Evolutionary conservation across 2,113 vertebrate species (phyloP), one percentile per base, ranked within the genome.

Genomic region (Oreochromis tanganicae): DNA sequence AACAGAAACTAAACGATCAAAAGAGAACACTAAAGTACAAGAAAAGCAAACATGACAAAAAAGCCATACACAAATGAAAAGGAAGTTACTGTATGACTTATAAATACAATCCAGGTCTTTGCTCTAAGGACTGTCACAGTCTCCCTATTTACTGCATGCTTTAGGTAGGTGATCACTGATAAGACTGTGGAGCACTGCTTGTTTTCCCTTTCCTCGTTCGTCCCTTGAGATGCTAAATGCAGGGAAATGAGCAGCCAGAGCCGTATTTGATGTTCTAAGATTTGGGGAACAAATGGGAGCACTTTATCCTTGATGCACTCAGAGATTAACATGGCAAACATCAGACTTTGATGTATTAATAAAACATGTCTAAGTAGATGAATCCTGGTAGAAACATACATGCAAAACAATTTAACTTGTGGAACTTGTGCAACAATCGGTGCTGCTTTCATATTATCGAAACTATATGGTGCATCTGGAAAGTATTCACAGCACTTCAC

Each of bases 81-180:
- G 63, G 43, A 73, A 73, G 16, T 71, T 21, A 55, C 13, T 16
- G 24, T 5, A 56, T 11, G 4, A 36, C 38, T 61, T 56, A 48
- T 6, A 12, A 13, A 85, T 24, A 8, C 13, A 83, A 21, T 80
- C 46, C 57, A 63, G 56, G 14, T 84, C 73, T 48, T 54, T 83
- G 80, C 80, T 78, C 32, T 82, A 43, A 59, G 3, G 24, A 21
- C 61, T 73, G 61, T 81, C 43, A 54, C 66, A 87, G 24, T 17
- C 46, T 56, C 38, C 50, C 34, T 75, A 93, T 96, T 97, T 95
- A 95, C 93, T 87, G 83, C 88, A 4, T 24, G 86, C 95, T 96
- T 96, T 94, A 96, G 89, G 91, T 94, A 97, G 97, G 95, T 95
- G 97, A 97, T 97, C 93, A 85, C 81, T 97, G 97, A 98, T 97